Evolutionary conservation across 2,797 vertebrate species (phyloP).

Genomic region (Tauraco hartlaubi): DNA sequence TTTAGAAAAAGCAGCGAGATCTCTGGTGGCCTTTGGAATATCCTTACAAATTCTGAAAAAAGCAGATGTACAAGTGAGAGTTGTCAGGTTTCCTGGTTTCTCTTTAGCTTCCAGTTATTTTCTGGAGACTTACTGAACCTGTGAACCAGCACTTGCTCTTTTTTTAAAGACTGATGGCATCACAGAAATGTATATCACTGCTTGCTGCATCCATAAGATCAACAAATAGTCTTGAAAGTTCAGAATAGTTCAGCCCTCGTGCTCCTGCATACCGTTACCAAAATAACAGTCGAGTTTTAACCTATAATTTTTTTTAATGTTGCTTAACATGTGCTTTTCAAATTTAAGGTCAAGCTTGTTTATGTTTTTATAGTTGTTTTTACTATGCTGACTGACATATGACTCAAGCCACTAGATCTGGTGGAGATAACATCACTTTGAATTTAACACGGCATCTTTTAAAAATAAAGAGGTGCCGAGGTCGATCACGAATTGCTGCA

Average conservation of each 20-base stretch:
- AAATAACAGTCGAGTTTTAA: not conserved
- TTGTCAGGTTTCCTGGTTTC: not conserved
- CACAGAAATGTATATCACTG: not conserved
- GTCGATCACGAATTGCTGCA: accelerated
- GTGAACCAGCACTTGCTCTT: not conserved
- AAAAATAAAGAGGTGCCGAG: not conserved
- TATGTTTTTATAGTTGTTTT: not conserved
- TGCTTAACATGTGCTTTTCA: not conserved
- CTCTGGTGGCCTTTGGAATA: not conserved
- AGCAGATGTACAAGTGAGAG: not conserved
- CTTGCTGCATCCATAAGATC: not conserved
- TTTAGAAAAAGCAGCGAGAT: not conserved
- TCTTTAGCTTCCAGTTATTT: not conserved
- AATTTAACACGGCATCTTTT: not conserved
- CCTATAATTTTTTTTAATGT: not conserved
- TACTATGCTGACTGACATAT: not conserved
- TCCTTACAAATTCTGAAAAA: not conserved
- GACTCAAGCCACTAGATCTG: not conserved
- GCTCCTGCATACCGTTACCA: not conserved
- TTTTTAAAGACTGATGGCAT: not conserved
- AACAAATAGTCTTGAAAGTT: not conserved
- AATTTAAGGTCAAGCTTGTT: not conserved
- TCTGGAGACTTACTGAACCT: not conserved
- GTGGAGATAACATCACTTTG: not conserved
- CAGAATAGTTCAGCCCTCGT: not conserved